These are phyloP conservation scores for Sula dactylatra DNA, from an alignment of 2,113 vertebrate genomes.

Conservation along the genomic window DNA sequence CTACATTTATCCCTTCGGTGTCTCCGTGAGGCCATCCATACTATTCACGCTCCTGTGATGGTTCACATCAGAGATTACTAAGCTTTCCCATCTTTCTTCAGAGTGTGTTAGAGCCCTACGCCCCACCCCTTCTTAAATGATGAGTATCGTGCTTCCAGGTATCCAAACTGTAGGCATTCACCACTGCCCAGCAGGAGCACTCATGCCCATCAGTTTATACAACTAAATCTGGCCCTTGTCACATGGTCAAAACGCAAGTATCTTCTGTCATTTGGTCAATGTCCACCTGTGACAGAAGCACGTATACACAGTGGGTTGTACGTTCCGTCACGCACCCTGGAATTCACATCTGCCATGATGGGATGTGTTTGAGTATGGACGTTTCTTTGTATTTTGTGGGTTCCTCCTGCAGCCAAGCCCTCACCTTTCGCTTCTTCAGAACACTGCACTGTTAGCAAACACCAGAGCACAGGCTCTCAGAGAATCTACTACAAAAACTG, in stretches of 20 bases:
- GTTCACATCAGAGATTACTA: background rate
- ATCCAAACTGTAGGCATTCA: background rate
- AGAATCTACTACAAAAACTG: background rate
- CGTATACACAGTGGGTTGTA: accelerated
- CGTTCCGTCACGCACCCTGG: background rate
- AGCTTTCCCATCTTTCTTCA: background rate
- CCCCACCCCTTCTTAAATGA: background rate
- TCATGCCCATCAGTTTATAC: background rate
- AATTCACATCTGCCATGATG: background rate
- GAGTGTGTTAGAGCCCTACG: background rate
- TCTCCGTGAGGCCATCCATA: background rate
- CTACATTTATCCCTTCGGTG: background rate
- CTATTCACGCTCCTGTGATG: background rate
- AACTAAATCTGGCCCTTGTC: background rate
- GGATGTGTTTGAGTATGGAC: background rate
- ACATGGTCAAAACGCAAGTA: background rate
- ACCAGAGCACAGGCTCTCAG: background rate
- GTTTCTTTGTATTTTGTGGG: background rate
- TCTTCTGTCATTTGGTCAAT: background rate
- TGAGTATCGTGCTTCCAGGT: background rate
- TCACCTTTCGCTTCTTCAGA: background rate
- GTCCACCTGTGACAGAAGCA: background rate
- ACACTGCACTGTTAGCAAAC: background rate
- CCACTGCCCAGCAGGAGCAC: background rate
- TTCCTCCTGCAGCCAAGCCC: background rate